phyloP scores from a whole-genome alignment of 2,113 vertebrate genomes.

The Pseudois nayaur region DNA sequence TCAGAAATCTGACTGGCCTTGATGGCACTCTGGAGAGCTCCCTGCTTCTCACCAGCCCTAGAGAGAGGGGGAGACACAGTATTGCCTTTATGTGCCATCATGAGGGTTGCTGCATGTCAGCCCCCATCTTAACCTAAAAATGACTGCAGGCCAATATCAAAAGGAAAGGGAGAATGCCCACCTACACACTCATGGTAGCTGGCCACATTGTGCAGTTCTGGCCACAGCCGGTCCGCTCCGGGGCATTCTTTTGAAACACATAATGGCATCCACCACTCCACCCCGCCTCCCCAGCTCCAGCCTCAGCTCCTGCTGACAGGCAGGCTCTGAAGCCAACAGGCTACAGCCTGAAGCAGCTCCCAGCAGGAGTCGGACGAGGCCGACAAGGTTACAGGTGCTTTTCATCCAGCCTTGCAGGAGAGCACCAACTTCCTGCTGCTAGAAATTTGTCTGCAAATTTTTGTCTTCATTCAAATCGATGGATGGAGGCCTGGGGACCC shows the following conservation, averaged over 20 bases:
- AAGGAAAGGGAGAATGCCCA: not conserved
- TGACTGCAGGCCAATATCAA: not conserved
- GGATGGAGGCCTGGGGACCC: not conserved
- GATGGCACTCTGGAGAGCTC: not conserved
- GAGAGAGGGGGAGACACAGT: not conserved
- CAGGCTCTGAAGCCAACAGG: conserved; percentile 41
- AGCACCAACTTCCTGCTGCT: conserved; percentile 78
- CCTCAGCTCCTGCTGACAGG: not conserved
- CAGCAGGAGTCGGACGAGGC: conserved; percentile 80
- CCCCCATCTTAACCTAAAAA: not conserved
- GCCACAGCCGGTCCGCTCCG: not conserved
- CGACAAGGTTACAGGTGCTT: conserved; percentile 85
- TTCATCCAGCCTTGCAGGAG: conserved; percentile 83
- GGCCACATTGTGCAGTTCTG: conserved; percentile 68
- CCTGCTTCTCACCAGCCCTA: not conserved
- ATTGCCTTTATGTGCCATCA: not conserved
- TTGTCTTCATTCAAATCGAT: conserved; percentile 78
- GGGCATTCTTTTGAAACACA: conserved; percentile 38
- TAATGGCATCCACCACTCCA: not conserved
- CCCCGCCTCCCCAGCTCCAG: not conserved
- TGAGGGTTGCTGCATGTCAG: not conserved
- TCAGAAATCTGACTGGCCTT: not conserved
- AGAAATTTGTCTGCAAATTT: conserved; percentile 85
- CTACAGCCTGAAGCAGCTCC: conserved; percentile 71
- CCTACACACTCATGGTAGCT: conserved; percentile 36